Evolutionary conservation across 2,797 vertebrate species (phyloP), one percentile per base, ranked within the genome.

Genomic region (Adrianichthys oophorus): DNA sequence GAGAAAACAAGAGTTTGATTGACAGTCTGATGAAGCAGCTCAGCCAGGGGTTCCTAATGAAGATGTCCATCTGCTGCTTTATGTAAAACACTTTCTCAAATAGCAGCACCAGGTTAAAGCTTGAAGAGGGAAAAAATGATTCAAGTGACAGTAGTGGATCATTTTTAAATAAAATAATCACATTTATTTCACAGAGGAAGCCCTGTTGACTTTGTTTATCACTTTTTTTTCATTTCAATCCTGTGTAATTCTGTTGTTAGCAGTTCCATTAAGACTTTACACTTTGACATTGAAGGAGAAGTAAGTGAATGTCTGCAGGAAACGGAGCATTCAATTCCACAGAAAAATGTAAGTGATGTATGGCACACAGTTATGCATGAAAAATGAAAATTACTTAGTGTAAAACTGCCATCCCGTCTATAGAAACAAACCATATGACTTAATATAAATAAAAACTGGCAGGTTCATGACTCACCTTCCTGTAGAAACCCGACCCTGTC

Each of bases 401-500:
- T 84, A 78, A 85, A 86, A 86, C 80, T 59, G 60, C 57, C 80
- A 76, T 62, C 24, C 52, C 32, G 52, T 80, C 66, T 76, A 81
- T 73, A 83, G 74, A 86, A 73, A 85, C 65, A 79, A 71, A 66
- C 59, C 66, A 76, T 37, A 37, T 79, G 56, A 81, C 66, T 61
- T 74, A 77, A 80, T 76, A 73, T 80, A 83, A 83, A 86, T 78
- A 89, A 78, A 80, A 56, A 78, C 58, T 54, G 68, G 56, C 79
- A 74, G 81, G 56, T 79, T 70, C 55, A 88, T 88, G 82, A 89
- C 87, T 92, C 88, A 89, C 78, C 72, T 74, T 19, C 19, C 66
- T 67, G 62, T 43, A 65, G 69, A 76, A 78, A 74, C 64, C 72
- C 71, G 76, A 47, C 50, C 57, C 62, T 45, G 76, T 78, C 76